These are phyloP conservation scores for Daboia siamensis DNA, from an alignment of 2,113 vertebrate species.

Conservation along the genomic window DNA sequence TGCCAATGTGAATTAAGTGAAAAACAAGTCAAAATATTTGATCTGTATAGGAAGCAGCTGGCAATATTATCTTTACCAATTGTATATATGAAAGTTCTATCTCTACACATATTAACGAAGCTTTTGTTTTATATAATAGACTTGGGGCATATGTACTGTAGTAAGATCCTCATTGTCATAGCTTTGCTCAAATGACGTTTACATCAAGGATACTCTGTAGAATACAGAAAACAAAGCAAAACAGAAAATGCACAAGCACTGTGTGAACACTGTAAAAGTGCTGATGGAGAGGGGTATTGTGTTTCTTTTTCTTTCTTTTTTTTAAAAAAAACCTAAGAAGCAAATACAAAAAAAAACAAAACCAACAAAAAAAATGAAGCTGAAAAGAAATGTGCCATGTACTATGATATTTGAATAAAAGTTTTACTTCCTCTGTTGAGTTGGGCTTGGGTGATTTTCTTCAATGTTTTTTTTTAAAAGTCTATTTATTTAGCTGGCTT, in stretches of 20 bases:
- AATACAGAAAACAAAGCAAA: conserved; percentile 47
- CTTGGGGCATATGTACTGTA: conserved; percentile 33
- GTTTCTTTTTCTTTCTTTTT: background rate
- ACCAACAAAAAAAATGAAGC: conserved; percentile 30
- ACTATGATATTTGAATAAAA: conserved; percentile 80
- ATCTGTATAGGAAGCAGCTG: conserved; percentile 51
- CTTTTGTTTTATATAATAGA: conserved; percentile 56
- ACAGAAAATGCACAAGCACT: conserved; percentile 41
- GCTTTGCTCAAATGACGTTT: conserved; percentile 65
- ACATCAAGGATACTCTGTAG: conserved; percentile 62
- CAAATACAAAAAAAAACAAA: background rate
- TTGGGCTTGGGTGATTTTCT: conserved; percentile 63
- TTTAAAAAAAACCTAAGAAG: conserved; percentile 40
- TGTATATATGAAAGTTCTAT: background rate
- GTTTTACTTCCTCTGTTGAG: conserved; percentile 80
- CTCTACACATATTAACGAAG: conserved; percentile 15
- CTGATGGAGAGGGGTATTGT: conserved; percentile 27
- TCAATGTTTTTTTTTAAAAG: conserved; percentile 25
- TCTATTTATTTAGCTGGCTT: conserved; percentile 24
- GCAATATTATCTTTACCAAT: conserved; percentile 28
- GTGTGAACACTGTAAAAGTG: conserved; percentile 67
- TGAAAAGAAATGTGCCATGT: conserved; percentile 75
- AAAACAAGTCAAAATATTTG: conserved; percentile 17
- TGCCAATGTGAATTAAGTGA: conserved; percentile 35
- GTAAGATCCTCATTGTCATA: conserved; percentile 51